Conservation (phyloP, 2,888 invertebrate species). For the Diarsia rubi region DNA sequence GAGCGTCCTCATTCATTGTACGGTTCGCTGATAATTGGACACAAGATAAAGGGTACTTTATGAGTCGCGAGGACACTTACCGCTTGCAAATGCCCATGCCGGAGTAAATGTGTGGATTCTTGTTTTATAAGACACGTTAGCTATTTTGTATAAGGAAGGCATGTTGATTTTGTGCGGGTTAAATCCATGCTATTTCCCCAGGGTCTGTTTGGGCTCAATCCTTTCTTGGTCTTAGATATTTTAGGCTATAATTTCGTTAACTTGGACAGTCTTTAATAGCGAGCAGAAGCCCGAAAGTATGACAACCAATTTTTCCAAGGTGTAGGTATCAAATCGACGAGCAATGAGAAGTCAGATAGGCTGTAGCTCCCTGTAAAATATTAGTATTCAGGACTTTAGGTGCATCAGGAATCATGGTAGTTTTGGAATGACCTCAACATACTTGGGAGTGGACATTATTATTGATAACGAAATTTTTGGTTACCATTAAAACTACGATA, state of each 20-base stretch:
- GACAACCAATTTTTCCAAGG: neutral
- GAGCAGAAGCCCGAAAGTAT: neutral
- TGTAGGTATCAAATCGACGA: neutral
- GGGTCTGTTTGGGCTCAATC: neutral
- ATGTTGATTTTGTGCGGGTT: neutral
- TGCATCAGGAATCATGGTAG: neutral
- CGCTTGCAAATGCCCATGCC: constrained; percentile 24
- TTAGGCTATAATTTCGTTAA: neutral
- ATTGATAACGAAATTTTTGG: neutral
- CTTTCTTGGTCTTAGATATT: neutral
- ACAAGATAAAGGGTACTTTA: constrained; percentile 64
- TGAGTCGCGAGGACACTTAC: constrained; percentile 34
- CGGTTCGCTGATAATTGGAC: constrained; percentile 59
- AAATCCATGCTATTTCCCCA: neutral
- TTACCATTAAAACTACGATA: no score
- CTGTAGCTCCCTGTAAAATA: neutral
- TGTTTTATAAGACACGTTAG: constrained; percentile 2
- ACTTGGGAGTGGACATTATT: neutral
- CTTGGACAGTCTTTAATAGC: neutral
- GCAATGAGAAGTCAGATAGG: neutral
- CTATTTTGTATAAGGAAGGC: neutral
- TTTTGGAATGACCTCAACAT: neutral
- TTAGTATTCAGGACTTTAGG: neutral
- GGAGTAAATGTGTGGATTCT: constrained; percentile 7
- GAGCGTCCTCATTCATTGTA: constrained; percentile 59